Base-by-base conservation (phyloP, 2,113 vertebrate genomes). In the Cynocephalus volans region DNA sequence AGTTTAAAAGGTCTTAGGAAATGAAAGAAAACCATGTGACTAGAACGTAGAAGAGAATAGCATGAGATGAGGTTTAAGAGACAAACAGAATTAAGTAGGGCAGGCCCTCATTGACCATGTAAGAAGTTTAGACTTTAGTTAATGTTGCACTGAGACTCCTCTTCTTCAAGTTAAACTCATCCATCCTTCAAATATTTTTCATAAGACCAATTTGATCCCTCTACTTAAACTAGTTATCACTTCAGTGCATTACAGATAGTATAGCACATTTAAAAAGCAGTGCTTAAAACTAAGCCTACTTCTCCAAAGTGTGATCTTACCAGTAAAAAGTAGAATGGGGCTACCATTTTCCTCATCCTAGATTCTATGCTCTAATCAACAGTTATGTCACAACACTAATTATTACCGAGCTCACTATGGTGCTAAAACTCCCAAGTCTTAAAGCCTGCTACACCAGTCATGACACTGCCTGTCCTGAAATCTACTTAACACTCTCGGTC, bases 281-380 rank as follows among this genome's bases (percentile, higher is more conserved):
- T 80, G 60, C 50, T 91, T 90, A 86, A 97, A 81, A 89, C 9
- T 67, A 75, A 96, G 23, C 45, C 56, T 70, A 58, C 52, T 72
- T 95, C 91, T 96, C 86, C 21, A 82, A 90, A 81, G 14, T 52
- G 75, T 12, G 36, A 70, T 45, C 48, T 65, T 62, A 76, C 6
- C 21, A 75, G 48, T 23, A 50, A 45, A 84, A 54, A 80, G 45
- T 0, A 84, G 4, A 76, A 17, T 60, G 56, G 41, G 14, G 65
- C 60, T 36, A 69, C 10, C 23, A 90, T 36, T 69, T 82, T 19
- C 56, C 33, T 70, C 65, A 81, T 45, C 48, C 65, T 86, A 45
- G 18, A 50, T 11, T 67, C 26, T 56, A 54, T 12, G 10, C 9
- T 36, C 87, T 94, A 84, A 76, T 75, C 69, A 80, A 76, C 15